phyloP scores from a whole-genome alignment of 2,888 invertebrate species.

The Caenorhabditis afra region DNA sequence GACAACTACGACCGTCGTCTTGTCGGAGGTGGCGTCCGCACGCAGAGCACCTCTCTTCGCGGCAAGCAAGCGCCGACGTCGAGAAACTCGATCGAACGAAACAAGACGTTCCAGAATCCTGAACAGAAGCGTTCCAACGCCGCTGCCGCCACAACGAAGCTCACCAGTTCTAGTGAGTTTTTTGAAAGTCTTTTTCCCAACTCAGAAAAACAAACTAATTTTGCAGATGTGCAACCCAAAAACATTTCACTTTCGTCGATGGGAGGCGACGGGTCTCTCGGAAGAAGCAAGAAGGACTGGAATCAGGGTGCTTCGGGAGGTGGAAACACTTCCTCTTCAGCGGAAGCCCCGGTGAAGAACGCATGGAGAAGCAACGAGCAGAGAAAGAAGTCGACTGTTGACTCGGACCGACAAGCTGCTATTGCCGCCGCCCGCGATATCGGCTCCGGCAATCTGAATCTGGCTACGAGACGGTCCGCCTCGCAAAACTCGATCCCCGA shows the following conservation, averaged over 20 bases:
- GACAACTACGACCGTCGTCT: conserved; percentile 58
- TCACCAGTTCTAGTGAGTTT: conserved; percentile 38
- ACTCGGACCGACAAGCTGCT: conserved; percentile 48
- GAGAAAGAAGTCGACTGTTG: conserved; percentile 52
- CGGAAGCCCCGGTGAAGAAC: conserved; percentile 14
- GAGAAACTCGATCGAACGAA: conserved; percentile 60
- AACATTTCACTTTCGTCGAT: conserved; percentile 37
- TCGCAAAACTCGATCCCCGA: conserved; percentile 55
- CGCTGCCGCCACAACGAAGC: conserved; percentile 50
- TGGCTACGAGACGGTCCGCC: conserved; percentile 35
- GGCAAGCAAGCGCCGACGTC: conserved; percentile 27
- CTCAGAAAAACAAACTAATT: too few species aligned
- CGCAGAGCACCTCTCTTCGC: conserved; percentile 47
- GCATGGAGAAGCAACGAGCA: conserved; percentile 46
- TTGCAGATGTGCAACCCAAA: conserved; percentile 47
- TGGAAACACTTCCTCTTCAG: conserved; percentile 30
- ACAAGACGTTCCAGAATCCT: conserved; percentile 28
- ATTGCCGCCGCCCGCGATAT: conserved; percentile 47
- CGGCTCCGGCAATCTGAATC: not conserved
- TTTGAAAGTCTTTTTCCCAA: not conserved
- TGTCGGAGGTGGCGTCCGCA: conserved; percentile 24
- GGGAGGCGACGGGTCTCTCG: conserved; percentile 21
- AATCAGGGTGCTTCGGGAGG: conserved; percentile 59
- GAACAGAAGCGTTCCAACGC: conserved; percentile 52
- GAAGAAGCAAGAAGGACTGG: conserved; percentile 48